These are phyloP conservation scores for Pterophyllum scalare DNA, from an alignment of 2,113 vertebrate species.

Conservation along the genomic window DNA sequence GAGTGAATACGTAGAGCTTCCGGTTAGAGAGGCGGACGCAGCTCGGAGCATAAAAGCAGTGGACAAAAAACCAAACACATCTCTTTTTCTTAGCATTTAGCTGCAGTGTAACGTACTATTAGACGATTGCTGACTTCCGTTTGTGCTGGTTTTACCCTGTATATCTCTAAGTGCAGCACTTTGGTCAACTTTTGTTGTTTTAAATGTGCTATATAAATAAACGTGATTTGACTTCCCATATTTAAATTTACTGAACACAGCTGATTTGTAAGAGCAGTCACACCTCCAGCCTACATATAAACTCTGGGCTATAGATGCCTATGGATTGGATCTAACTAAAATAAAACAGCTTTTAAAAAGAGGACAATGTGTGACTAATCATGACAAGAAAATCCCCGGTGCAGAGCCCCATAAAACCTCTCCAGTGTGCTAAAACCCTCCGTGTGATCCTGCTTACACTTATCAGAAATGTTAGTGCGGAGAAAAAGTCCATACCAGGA, in stretches of 20 bases:
- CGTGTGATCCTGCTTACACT: not conserved
- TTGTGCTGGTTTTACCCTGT: too few species aligned
- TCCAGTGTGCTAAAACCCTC: not conserved
- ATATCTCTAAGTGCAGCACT: too few species aligned
- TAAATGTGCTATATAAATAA: too few species aligned
- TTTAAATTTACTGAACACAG: not conserved
- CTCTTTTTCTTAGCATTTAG: too few species aligned
- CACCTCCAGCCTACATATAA: not conserved
- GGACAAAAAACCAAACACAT: not conserved
- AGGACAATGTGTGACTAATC: not conserved
- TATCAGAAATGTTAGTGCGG: not conserved
- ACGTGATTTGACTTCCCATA: too few species aligned
- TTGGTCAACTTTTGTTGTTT: too few species aligned
- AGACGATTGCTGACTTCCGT: too few species aligned
- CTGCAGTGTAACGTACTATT: too few species aligned
- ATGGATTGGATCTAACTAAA: not conserved
- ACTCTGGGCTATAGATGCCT: not conserved
- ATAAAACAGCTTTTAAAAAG: not conserved
- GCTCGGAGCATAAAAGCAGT: not conserved
- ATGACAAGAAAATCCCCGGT: not conserved
- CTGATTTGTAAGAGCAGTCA: not conserved
- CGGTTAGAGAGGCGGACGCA: constrained; percentile 27
- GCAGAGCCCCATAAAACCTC: too few species aligned
- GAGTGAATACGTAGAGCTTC: constrained; percentile 17
- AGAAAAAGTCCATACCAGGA: not conserved